Percentiles rank a stretch among this genome's conserved stretches.
phyloP scores from a whole-genome alignment of 2,888 invertebrate genomes.

The Pogonocherus hispidulus region DNA sequence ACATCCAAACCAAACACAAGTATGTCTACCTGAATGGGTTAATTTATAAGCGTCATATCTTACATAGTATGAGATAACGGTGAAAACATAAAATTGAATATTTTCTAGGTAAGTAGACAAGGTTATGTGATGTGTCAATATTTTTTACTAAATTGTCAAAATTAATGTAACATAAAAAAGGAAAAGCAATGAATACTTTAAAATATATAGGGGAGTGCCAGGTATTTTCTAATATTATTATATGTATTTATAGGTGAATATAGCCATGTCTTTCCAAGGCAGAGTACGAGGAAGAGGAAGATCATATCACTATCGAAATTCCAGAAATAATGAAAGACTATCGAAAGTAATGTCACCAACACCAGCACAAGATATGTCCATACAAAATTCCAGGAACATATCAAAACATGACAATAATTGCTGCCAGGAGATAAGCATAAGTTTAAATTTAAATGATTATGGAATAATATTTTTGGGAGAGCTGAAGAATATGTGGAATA shows the following conservation, averaged over 20 bases:
- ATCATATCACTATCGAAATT: conserved; percentile 40
- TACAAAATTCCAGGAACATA: conserved; percentile 50
- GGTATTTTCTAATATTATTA: not conserved
- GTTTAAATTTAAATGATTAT: conserved; percentile 68
- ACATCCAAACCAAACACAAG: no score
- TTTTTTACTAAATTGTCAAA: conserved; percentile 27
- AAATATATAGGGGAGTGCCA: not conserved
- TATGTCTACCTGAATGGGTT: not conserved
- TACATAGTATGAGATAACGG: conserved; percentile 10
- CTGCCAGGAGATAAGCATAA: conserved; percentile 65
- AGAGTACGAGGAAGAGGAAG: conserved; percentile 54
- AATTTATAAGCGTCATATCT: conserved; percentile 1
- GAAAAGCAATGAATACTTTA: conserved; percentile 1
- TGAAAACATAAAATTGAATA: conserved; percentile 1
- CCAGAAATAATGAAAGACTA: conserved; percentile 36
- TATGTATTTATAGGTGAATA: conserved; percentile 30
- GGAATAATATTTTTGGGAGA: conserved; percentile 68
- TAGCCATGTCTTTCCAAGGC: conserved; percentile 49
- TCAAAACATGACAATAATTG: conserved; percentile 60
- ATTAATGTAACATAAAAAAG: conserved; percentile 3
- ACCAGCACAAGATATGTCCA: conserved; percentile 29
- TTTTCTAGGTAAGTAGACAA: conserved; percentile 15
- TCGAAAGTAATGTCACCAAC: conserved; percentile 20
- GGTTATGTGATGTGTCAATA: conserved; percentile 31
- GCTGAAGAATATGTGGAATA: conserved; percentile 63